phyloP scores from a whole-genome alignment of 2,113 vertebrate species.

The Thymallus thymallus region DNA sequence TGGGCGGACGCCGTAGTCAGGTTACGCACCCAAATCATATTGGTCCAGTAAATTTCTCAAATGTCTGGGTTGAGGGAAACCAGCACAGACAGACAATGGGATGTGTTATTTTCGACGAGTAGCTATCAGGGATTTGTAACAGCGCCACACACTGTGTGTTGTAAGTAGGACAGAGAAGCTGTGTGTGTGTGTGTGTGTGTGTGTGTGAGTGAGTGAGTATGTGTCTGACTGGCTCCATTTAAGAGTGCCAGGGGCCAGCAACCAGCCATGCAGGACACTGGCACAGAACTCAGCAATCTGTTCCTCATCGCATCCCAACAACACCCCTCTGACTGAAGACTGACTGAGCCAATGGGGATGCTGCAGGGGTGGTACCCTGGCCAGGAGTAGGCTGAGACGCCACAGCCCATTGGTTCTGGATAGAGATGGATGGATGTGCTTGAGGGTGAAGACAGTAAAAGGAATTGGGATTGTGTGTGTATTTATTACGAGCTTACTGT shows the following conservation, averaged over 20 bases:
- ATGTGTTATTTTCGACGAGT: not conserved
- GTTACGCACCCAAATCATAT: too few relatives aligned
- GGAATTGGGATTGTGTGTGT: constrained; percentile 13
- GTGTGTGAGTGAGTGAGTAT: not conserved
- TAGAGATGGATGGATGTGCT: constrained; percentile 1
- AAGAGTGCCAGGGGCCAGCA: too few relatives aligned
- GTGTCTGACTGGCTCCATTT: not conserved
- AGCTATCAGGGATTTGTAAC: not conserved
- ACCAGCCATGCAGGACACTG: not conserved
- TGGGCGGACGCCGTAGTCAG: too few relatives aligned
- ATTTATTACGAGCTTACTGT: not conserved
- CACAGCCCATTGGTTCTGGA: not conserved
- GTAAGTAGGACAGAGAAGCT: not conserved
- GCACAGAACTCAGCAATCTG: constrained; percentile 54
- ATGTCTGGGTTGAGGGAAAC: too few relatives aligned
- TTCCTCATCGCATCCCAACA: constrained; percentile 28
- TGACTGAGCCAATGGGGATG: constrained; percentile 44
- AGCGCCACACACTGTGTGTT: not conserved
- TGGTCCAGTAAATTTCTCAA: too few relatives aligned
- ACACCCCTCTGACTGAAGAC: not conserved
- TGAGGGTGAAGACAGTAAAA: constrained; percentile 16
- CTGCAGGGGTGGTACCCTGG: constrained; percentile 13
- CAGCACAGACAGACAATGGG: not conserved
- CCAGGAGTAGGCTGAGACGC: not conserved
- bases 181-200: not conserved